phyloP scores from a whole-genome alignment of 2,113 vertebrate genomes.

The Elachura formosa region DNA sequence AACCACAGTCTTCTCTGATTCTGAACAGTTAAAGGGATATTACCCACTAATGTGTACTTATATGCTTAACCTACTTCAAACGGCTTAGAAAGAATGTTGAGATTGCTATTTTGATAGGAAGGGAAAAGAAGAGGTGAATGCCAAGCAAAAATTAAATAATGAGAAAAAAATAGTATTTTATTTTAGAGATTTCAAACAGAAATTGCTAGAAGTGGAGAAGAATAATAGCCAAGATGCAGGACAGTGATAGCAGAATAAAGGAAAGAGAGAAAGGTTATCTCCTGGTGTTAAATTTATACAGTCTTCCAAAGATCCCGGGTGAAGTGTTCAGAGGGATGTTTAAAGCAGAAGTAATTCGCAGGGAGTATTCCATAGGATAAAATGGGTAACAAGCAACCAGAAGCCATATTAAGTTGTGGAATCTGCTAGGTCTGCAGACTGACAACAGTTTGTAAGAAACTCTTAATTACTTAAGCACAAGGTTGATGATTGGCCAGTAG shows the following conservation, averaged over 20 bases:
- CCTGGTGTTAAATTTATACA: neutral
- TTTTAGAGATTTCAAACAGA: neutral
- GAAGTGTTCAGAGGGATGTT: neutral
- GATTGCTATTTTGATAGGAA: neutral
- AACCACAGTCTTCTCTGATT: neutral
- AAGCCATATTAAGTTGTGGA: neutral
- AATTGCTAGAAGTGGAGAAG: neutral
- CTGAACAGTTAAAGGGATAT: neutral
- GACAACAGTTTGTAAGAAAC: neutral
- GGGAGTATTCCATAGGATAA: neutral
- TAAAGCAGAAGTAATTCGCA: neutral
- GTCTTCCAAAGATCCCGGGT: neutral
- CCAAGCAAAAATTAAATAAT: neutral
- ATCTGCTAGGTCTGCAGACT: neutral
- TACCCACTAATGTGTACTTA: neutral
- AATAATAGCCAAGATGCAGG: neutral
- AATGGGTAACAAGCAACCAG: neutral
- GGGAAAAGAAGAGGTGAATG: neutral
- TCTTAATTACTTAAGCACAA: neutral
- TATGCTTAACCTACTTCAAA: neutral
- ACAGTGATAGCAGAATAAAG: neutral
- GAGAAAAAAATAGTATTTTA: neutral
- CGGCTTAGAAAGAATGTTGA: neutral
- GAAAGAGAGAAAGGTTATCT: neutral
- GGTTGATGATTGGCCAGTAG: neutral